These are phyloP conservation scores for Actinia tenebrosa DNA, from an alignment of 64 coral and sea anemone genomes.

Conservation along the genomic window DNA sequence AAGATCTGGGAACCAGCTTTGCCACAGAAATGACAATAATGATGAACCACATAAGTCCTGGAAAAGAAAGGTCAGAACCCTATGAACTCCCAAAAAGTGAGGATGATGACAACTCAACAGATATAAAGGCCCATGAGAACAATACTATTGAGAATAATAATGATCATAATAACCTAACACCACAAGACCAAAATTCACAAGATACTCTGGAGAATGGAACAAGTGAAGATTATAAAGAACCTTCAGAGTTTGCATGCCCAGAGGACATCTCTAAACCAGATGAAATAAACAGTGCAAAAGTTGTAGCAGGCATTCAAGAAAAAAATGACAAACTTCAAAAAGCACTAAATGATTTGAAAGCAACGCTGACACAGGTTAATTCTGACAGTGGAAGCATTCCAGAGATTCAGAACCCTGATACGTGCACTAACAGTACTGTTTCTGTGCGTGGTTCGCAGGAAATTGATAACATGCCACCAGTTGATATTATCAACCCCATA, in stretches of 20 bases:
- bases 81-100: neutral
- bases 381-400: constrained; percentile 21
- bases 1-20: constrained; percentile 78
- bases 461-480: neutral
- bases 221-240: neutral
- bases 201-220: neutral
- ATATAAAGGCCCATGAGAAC: neutral
- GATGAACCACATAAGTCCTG: constrained; percentile 14
- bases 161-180: neutral
- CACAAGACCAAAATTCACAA: neutral
- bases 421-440: constrained; percentile 6
- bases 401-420: neutral
- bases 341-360: constrained; percentile 15
- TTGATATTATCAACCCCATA: neutral
- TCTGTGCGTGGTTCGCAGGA: constrained; percentile 4
- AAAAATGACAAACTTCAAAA: constrained; percentile 22
- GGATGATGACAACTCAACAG: neutral
- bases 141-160: neutral
- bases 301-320: neutral
- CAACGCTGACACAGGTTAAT: constrained; percentile 6
- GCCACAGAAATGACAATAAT: constrained; percentile 74
- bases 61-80: neutral
- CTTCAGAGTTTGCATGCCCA: neutral
- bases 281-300: neutral
- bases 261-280: neutral